Evolutionary conservation across 2,888 invertebrate genomes (phyloP), one percentile per base, ranked within the genome.

Genomic region (Phalera bucephala): DNA sequence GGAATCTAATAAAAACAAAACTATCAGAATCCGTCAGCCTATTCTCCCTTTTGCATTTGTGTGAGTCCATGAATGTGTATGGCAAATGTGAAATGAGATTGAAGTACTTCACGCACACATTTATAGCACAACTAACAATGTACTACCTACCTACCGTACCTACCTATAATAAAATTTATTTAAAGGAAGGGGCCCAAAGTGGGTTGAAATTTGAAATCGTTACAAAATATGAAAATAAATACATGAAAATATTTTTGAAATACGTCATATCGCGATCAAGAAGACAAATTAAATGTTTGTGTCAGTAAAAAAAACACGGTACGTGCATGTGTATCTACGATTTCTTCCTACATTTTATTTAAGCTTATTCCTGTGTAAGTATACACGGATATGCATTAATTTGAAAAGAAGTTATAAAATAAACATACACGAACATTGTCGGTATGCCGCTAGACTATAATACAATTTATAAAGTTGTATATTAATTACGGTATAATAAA

Each of bases 401-500:
- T 12, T 45, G 36, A 13, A 45, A 25, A 40, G 37, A 44, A 33
- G 28, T 37, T 42, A 36, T 42, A 39, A 52, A 60, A 47, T 35
- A 51, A 33, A 54, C 40, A 40, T 39, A 56, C 60, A 53, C 50
- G 43, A 47, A 31, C 36, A 34, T 23, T 36, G 31, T 45, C 76
- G 75, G 75, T 75, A 71, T 72, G 73, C 71, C 71, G 74, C 77
- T 71, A 50, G 70, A 49, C 63, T 70, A 64, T 63, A 71, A 64
- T 75, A 84, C 80, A 81, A 79, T 81, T 77, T 81, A 80, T 86
- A 86, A 82, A 87, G 85, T 88, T 86, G 87, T 88, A 81, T 88
- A 88, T 84, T 88, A 88, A 89, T 88, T 89, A 89, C 87, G 80
- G 88, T 88, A 83, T 89, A 88, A 85, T 88, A 89, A 85, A 89